Conservation (phyloP, 2,888 invertebrate species). For the Merodon equestris region DNA sequence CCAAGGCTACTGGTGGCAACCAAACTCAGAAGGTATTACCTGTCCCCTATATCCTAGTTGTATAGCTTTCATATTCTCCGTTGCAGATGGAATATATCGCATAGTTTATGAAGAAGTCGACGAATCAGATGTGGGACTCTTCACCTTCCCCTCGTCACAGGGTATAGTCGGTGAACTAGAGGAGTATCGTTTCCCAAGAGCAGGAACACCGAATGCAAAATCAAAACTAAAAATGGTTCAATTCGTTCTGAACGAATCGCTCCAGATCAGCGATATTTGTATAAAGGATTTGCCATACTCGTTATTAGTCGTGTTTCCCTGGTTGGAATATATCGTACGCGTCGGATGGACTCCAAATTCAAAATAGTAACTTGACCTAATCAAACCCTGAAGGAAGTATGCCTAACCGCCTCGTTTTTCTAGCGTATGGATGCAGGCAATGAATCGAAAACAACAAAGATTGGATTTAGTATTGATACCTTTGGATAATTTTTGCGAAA, state of each 20-base stretch:
- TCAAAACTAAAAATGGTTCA: slow-evolving; percentile 92
- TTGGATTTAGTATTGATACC: slow-evolving; percentile 91
- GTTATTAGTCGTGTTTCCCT: slow-evolving; percentile 90
- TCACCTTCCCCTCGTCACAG: slow-evolving; percentile 91
- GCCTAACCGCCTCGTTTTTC: slow-evolving; percentile 11
- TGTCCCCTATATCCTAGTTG: not conserved
- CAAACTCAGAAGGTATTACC: slow-evolving; percentile 82
- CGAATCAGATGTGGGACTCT: slow-evolving; percentile 93
- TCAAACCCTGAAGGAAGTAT: not conserved
- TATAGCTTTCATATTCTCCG: not conserved
- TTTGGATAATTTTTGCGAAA: slow-evolving; percentile 85
- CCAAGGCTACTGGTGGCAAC: slow-evolving; percentile 99
- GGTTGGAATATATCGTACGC: slow-evolving; percentile 96
- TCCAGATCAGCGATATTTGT: slow-evolving; percentile 87
- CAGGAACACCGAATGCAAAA: slow-evolving; percentile 93
- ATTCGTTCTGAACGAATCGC: slow-evolving; percentile 82
- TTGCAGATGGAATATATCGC: slow-evolving; percentile 85
- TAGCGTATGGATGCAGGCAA: slow-evolving; percentile 94
- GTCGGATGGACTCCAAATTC: slow-evolving; percentile 97
- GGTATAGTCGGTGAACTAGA: slow-evolving; percentile 89
- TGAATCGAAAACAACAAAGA: slow-evolving; percentile 92
- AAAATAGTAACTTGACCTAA: slow-evolving; percentile 84
- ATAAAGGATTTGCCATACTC: slow-evolving; percentile 88
- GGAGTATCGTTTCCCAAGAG: slow-evolving; percentile 91
- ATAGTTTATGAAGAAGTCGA: slow-evolving; percentile 93